Base-by-base conservation (phyloP, 2,797 vertebrate genomes). In the Hirundo rustica region DNA sequence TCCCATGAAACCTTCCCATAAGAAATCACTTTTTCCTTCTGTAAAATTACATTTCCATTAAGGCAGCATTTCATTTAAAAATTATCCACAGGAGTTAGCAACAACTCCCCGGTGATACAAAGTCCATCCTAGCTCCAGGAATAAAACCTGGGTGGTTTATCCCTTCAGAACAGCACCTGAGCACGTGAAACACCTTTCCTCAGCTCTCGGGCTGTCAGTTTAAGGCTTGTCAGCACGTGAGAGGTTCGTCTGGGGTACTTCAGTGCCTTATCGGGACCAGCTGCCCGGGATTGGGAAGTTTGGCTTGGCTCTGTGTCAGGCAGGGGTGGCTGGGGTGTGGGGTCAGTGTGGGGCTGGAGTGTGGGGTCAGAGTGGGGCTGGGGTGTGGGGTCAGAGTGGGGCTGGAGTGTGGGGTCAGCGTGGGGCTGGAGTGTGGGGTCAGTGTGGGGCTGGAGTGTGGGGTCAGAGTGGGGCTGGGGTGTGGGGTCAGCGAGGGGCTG, bases 241-340 rank as follows among this genome's bases (percentile, higher is more conserved):
- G 68, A 26, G 65, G 50, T 72, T 87, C 92, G 54, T 81, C 67
- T 36, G 21, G 5, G 48, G 11, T 12, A 1, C 68, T 83, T 8
- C 45, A 8, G 1, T 3, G 4, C 5, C 16, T 53, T 36, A 5
- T 53, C 7, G 0, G 47, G 36, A 71, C 1, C 17, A 6, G 45
- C 76, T 66, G 68, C 58, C 48, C 34, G 22, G 55, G 20, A 1
- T 9, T 1, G 71, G 20, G 29, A 27, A 14, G 12, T 19, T 36
- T 26, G 4, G 61, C 47, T 10, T 2, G n/a, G 16, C 5, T 61
- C 51, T 73, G 55, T 51, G 10, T 1, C 21, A 0, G 48, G n/a
- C 50, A 10, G 50, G 51, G 13, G 4, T 6, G 44, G 13, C 45
- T 5, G 54, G 20, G 2, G 4, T 7, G 32, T 7, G 32, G 54